Conservation (phyloP, 2,888 invertebrate genomes). For the Hipparchia sbordonii region DNA sequence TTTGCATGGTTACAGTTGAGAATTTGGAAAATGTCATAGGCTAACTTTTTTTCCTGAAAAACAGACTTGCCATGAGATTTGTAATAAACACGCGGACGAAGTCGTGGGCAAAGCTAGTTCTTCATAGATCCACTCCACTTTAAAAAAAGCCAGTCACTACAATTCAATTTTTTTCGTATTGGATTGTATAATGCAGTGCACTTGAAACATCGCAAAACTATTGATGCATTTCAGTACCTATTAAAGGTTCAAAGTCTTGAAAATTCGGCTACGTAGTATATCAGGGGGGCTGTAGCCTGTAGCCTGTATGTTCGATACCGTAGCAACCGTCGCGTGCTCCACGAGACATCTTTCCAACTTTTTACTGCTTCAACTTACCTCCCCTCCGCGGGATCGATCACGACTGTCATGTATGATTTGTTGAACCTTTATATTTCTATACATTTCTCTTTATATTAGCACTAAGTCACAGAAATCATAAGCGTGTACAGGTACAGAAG, state of each 20-base stretch:
- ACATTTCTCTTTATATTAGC: slow-evolving; percentile 33
- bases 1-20: too few relatives aligned
- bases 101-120: too few relatives aligned
- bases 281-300: slow-evolving; percentile 49
- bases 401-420: slow-evolving; percentile 68
- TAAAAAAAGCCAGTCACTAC: too few relatives aligned
- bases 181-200: neutral
- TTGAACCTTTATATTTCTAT: slow-evolving; percentile 46
- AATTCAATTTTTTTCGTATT: too few relatives aligned
- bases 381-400: slow-evolving; percentile 61
- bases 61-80: too few relatives aligned
- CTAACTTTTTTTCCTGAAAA: too few relatives aligned
- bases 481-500: too few relatives aligned
- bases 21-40: too few relatives aligned
- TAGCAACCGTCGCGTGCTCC: slow-evolving; percentile 75
- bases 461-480: neutral
- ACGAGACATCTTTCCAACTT: slow-evolving; percentile 64
- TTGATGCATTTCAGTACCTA: slow-evolving; percentile 13
- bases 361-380: slow-evolving; percentile 59
- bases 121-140: too few relatives aligned
- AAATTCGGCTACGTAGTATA: slow-evolving; percentile 27
- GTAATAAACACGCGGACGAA: too few relatives aligned
- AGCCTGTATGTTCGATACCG: slow-evolving; percentile 69
- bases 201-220: slow-evolving; percentile 4
- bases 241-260: slow-evolving; percentile 16